Percentiles rank a stretch among this genome's conserved stretches.
These are phyloP conservation scores for Psococerastis gibbosa DNA, from an alignment of 2,888 invertebrate genomes.

Conservation along the genomic window DNA sequence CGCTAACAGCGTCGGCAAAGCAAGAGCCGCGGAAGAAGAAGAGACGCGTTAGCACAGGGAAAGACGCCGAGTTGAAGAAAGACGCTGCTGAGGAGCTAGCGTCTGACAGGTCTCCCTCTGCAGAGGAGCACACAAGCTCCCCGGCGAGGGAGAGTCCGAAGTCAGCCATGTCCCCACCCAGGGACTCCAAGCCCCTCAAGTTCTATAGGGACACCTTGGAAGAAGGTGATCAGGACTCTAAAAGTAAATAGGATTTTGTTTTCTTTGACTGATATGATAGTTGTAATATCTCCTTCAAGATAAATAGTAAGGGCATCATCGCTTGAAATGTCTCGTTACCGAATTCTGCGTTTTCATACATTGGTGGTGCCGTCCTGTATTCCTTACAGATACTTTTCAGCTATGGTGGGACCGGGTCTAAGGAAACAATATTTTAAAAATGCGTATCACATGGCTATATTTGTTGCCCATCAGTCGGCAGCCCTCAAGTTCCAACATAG, in stretches of 20 bases:
- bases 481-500: too few species aligned
- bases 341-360: too few species aligned
- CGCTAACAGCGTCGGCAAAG: conserved; percentile 54
- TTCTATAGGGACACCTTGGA: conserved; percentile 13
- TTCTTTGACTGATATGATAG: neutral
- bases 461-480: too few species aligned
- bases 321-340: too few species aligned
- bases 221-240: conserved; percentile 18
- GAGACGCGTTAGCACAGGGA: conserved; percentile 48
- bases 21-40: conserved; percentile 62
- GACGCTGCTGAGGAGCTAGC: conserved; percentile 54
- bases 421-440: too few species aligned
- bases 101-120: conserved; percentile 34
- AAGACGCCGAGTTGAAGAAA: conserved; percentile 70
- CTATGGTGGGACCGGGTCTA: too few species aligned
- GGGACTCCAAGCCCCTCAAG: conserved; percentile 13
- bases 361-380: too few species aligned
- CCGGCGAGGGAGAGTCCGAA: too few species aligned
- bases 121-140: conserved; percentile 17
- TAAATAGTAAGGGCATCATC: too few species aligned
- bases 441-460: too few species aligned
- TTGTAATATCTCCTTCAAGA: too few species aligned
- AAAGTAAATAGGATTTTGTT: neutral
- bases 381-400: too few species aligned
- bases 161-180: neutral